These are phyloP conservation scores for Fulmarus glacialis DNA, from an alignment of 2,113 vertebrate species.

Conservation along the genomic window DNA sequence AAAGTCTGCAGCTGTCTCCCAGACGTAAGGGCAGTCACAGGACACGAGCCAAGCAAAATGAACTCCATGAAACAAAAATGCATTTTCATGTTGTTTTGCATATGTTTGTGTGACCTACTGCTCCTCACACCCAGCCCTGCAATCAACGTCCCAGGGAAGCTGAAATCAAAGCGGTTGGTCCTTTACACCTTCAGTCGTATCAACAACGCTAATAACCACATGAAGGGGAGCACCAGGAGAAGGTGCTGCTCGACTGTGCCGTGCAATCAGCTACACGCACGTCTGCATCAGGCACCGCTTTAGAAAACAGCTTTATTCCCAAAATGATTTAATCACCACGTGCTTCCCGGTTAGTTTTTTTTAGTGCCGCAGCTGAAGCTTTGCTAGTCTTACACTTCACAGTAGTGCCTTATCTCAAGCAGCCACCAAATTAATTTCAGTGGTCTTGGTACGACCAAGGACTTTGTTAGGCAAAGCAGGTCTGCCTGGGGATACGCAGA, in stretches of 20 bases:
- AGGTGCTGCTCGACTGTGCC: not conserved
- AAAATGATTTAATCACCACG: not conserved
- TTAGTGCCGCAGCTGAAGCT: not conserved
- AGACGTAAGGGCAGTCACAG: not conserved
- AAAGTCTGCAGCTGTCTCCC: not conserved
- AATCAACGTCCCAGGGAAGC: not conserved
- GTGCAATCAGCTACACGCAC: fast-evolving
- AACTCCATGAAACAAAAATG: not conserved
- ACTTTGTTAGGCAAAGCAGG: not conserved
- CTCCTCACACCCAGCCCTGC: not conserved
- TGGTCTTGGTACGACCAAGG: fast-evolving
- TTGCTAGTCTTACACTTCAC: not conserved
- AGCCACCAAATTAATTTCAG: not conserved
- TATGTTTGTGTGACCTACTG: not conserved
- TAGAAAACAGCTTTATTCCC: not conserved
- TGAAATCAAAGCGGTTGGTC: fast-evolving
- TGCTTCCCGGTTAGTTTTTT: not conserved
- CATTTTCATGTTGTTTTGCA: fast-evolving
- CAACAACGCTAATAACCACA: fast-evolving
- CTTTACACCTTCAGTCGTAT: not conserved
- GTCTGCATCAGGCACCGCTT: not conserved
- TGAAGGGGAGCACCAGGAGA: fast-evolving
- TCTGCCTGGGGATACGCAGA: not conserved
- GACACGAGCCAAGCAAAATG: not conserved
- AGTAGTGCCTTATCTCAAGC: not conserved